Evolutionary conservation across 2,888 invertebrate species (phyloP).

Genomic region (Eugnorisma glareosa): DNA sequence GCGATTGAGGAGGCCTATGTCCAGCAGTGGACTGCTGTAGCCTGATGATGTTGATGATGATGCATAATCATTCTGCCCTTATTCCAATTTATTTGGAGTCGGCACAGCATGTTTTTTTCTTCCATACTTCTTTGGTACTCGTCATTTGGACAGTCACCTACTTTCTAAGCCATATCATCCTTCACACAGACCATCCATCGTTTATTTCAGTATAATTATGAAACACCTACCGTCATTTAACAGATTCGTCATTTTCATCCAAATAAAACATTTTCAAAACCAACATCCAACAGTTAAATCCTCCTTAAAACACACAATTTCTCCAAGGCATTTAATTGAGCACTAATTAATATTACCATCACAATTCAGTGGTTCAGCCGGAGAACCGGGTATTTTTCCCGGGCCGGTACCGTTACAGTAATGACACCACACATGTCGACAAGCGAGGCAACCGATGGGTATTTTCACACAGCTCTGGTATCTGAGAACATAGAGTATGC

Average conservation of each 20-base stretch:
- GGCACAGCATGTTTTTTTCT: neutral
- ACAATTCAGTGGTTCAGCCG: constrained; percentile 70
- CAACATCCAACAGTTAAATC: constrained; percentile 18
- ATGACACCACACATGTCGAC: constrained; percentile 81
- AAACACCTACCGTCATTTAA: neutral
- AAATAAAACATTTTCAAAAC: neutral
- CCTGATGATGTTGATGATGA: too few species aligned
- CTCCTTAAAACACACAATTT: constrained; percentile 18
- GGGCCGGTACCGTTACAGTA: constrained; percentile 79
- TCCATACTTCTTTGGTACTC: neutral
- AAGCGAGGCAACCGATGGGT: constrained; percentile 77
- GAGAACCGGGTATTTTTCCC: constrained; percentile 75
- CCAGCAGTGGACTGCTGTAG: too few species aligned
- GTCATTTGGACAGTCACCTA: neutral
- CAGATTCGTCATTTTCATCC: neutral
- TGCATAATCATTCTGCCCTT: neutral
- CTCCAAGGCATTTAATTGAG: constrained; percentile 45
- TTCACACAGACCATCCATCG: neutral
- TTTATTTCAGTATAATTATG: neutral
- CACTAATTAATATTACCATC: constrained; percentile 71
- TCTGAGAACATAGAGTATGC: constrained; percentile 73
- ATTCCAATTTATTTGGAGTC: neutral
- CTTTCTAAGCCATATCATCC: neutral
- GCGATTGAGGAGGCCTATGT: too few species aligned
- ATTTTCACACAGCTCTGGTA: constrained; percentile 82